These are phyloP conservation scores for Saccostrea cuccullata DNA, from an alignment of 1,140 invertebrate genomes.

Conservation along the genomic window DNA sequence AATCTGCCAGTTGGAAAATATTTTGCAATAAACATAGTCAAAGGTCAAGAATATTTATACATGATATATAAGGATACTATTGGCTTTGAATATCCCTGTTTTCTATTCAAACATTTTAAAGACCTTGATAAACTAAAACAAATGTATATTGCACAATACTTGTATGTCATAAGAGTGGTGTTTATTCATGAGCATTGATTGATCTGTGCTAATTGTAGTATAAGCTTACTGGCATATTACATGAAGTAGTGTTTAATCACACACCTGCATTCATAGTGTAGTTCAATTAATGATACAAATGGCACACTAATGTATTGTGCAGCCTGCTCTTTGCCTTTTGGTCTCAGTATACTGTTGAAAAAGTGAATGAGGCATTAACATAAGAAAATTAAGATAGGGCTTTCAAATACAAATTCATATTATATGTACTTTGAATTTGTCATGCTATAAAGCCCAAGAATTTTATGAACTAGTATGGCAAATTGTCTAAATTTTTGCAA, in stretches of 20 bases:
- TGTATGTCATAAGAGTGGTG: background rate
- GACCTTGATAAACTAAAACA: too few relatives aligned
- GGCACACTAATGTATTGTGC: background rate
- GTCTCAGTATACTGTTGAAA: background rate
- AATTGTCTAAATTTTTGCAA: too few relatives aligned
- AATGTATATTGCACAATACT: too few relatives aligned
- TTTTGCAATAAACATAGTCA: too few relatives aligned
- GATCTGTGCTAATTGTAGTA: background rate
- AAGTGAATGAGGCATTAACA: background rate
- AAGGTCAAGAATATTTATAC: too few relatives aligned
- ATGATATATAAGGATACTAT: too few relatives aligned
- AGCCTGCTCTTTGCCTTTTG: background rate
- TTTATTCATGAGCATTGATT: background rate
- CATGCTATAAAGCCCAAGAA: too few relatives aligned
- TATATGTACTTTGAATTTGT: too few relatives aligned
- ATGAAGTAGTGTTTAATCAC: background rate
- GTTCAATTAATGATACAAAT: background rate
- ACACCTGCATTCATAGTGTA: background rate
- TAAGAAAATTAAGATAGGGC: background rate
- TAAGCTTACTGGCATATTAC: background rate
- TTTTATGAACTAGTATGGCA: too few relatives aligned
- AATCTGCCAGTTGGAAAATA: too few relatives aligned
- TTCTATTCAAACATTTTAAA: too few relatives aligned
- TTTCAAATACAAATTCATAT: background rate
- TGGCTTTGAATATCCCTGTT: too few relatives aligned